These are phyloP conservation scores for Lutjanus argentimaculatus DNA, from an alignment of 2,797 vertebrate genomes.

Conservation along the genomic window DNA sequence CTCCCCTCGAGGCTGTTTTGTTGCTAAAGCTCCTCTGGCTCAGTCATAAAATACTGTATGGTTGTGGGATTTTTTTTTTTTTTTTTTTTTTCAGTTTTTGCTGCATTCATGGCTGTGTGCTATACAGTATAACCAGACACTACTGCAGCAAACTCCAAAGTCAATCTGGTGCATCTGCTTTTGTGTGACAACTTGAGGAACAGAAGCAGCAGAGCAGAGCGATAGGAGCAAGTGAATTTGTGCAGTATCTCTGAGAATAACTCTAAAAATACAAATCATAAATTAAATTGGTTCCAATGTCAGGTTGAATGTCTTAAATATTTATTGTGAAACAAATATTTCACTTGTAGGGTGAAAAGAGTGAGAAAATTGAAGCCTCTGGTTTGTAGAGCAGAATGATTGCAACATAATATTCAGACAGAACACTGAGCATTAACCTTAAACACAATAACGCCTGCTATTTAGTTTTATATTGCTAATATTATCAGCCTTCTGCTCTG, in stretches of 20 bases:
- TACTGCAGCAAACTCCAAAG: background rate
- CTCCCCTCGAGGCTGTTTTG: background rate
- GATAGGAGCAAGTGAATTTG: background rate
- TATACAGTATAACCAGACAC: too few species aligned
- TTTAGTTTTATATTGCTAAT: background rate
- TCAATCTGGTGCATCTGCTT: background rate
- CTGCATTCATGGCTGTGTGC: background rate
- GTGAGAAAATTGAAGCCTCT: background rate
- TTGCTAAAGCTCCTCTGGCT: conserved; percentile 6
- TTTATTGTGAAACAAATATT: background rate
- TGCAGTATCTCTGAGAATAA: background rate
- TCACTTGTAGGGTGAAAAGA: too few species aligned
- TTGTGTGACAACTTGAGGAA: background rate
- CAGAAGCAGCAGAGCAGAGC: background rate
- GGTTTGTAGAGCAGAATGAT: background rate
- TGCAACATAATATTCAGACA: background rate
- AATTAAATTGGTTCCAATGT: conserved; percentile 2
- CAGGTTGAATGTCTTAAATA: conserved; percentile 6
- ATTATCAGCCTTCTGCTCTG: background rate
- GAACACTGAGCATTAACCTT: background rate
- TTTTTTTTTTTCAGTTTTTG: too few species aligned
- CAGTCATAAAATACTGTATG: background rate
- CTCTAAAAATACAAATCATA: conserved; percentile 14
- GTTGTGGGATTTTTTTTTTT: conserved; percentile 1
- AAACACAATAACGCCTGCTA: background rate